phyloP scores from a whole-genome alignment of 1,140 invertebrate genomes.

The Pentalonia nigronervosa region DNA sequence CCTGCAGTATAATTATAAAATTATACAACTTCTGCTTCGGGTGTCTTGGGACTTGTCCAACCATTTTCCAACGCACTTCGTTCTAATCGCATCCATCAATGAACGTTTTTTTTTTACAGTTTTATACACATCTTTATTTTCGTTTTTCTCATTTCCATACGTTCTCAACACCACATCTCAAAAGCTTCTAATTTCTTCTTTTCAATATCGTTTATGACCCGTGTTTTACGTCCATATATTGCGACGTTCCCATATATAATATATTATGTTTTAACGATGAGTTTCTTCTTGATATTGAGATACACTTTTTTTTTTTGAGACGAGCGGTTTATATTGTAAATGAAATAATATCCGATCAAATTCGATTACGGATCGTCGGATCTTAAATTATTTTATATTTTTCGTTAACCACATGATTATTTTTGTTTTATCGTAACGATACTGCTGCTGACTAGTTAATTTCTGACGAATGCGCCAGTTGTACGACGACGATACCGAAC shows the following conservation, averaged over 20 bases:
- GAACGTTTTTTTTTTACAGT: too few relatives aligned
- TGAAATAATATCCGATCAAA: not conserved
- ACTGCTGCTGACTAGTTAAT: not conserved
- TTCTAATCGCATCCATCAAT: too few relatives aligned
- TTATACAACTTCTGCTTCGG: too few relatives aligned
- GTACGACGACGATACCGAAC: not conserved
- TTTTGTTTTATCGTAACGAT: not conserved
- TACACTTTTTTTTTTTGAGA: not conserved
- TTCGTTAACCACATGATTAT: not conserved
- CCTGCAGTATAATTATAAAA: too few relatives aligned
- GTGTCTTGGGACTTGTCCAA: too few relatives aligned
- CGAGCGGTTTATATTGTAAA: not conserved
- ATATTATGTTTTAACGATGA: not conserved
- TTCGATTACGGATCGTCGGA: not conserved
- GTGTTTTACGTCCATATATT: not conserved
- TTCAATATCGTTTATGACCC: not conserved
- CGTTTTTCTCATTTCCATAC: too few relatives aligned
- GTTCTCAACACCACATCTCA: too few relatives aligned
- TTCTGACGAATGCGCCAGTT: not conserved
- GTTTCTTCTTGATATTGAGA: not conserved
- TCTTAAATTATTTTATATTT: not conserved
- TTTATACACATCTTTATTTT: too few relatives aligned
- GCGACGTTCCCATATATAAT: not conserved
- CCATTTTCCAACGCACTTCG: too few relatives aligned
- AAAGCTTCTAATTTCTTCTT: not conserved